Evolutionary conservation across 2,113 vertebrate species (phyloP), one percentile per base, ranked within the genome.

Genomic region (Protobothrops mucrosquamatus): DNA sequence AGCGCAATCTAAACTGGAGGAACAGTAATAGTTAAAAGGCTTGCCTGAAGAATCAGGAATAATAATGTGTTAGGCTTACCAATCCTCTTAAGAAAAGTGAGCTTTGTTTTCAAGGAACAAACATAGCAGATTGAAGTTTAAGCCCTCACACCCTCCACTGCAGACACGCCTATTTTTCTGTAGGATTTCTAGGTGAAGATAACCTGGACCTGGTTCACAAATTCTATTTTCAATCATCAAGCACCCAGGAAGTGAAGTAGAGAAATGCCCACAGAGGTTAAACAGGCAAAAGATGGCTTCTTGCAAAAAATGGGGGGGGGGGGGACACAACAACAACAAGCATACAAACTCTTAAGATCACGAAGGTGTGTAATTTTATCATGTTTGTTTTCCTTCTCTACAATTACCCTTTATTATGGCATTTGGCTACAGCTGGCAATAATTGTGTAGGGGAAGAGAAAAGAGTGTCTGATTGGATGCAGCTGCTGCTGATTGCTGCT

Each of bases 341-440:
- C 48, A 54, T 12, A 0, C 69, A 56, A 81, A 43, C 56, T 56
- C 59, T 54, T 54, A 69, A 46, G 88, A 90, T 22, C 88, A 86
- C 8, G 4, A 61, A 86, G 55, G 43, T 85, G 88, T 20, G 54
- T 39, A 26, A 0, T 48, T 57, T 39, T 59, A 20, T 48, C 5
- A 20, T 24, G 89, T 90, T 48, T 90, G 14, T 26, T 48, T 90
- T 54, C 64, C 12, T 93, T 87, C 92, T 14, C 24, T 34, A 12
- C 3, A 0, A 0, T 94, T 56, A 29, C 55, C 15, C 89, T 81
- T 91, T 48, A 0, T 0, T 23, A 1, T 0, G 0, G 3, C 39
- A 46, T 22, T 48, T 87, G 9, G 4, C 20, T 92, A 26, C 18
- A 86, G 52, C 56, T 90, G 87, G 6, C 61, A 48, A 0, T 51